Conservation (phyloP, 1,140 invertebrate species). For the Pseudoatta argentina region DNA sequence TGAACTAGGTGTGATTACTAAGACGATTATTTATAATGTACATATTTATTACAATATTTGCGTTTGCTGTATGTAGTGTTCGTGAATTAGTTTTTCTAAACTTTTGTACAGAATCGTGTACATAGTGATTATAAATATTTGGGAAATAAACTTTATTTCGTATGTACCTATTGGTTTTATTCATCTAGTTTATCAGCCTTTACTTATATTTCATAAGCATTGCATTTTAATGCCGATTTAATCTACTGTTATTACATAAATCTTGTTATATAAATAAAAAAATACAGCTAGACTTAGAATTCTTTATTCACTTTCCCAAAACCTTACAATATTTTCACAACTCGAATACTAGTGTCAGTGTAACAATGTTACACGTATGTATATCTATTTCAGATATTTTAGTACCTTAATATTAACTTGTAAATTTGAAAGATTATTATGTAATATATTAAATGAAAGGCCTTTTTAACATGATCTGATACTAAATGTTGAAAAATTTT, state of each 20-base stretch:
- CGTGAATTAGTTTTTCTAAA: conserved; percentile 76
- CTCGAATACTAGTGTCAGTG: conserved; percentile 14
- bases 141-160: conserved; percentile 76
- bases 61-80: conserved; percentile 70
- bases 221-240: neutral
- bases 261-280: conserved; percentile 5
- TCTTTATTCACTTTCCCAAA: conserved; percentile 56
- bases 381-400: conserved; percentile 14
- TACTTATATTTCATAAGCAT: neutral
- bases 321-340: conserved; percentile 54
- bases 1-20: conserved; percentile 48
- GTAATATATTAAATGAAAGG: neutral
- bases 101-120: conserved; percentile 81
- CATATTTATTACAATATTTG: conserved; percentile 75
- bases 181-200: neutral
- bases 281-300: conserved; percentile 9
- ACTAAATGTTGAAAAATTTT: conserved; percentile 4
- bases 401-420: conserved; percentile 3
- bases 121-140: conserved; percentile 73
- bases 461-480: neutral
- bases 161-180: conserved; percentile 59
- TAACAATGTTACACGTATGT: conserved; percentile 38
- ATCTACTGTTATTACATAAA: neutral
- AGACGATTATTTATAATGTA: conserved; percentile 74
- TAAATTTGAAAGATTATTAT: conserved; percentile 8